Percentiles rank a stretch among this genome's conserved stretches.
phyloP scores from a whole-genome alignment of 1,140 invertebrate species.

The Meloidogyne exigua region DNA sequence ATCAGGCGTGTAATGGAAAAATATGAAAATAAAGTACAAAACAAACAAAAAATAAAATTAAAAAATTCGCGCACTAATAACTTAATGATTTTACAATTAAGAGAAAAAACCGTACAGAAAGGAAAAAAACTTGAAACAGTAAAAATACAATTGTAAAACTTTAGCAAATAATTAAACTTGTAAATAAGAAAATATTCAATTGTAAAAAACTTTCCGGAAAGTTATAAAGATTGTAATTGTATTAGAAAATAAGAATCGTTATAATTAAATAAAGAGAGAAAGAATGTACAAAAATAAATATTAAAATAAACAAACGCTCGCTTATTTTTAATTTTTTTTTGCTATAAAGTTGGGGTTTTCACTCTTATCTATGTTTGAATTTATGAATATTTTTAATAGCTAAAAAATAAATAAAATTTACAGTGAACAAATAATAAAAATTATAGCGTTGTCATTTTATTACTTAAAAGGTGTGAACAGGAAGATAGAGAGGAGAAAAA shows the following conservation, averaged over 20 bases:
- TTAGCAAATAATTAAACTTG: too few species aligned
- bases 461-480: neutral
- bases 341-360: neutral
- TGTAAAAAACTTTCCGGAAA: too few species aligned
- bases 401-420: neutral
- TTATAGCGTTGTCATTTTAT: neutral
- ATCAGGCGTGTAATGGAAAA: slow-evolving; percentile 9
- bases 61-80: neutral
- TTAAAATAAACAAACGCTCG: neutral
- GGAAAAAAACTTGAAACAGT: too few species aligned
- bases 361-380: neutral
- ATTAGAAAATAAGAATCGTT: too few species aligned
- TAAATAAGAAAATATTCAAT: too few species aligned
- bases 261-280: too few species aligned
- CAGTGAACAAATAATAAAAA: slow-evolving; percentile 1
- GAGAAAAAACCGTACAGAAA: too few species aligned
- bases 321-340: neutral
- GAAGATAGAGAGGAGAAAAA: neutral
- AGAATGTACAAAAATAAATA: too few species aligned
- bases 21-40: neutral
- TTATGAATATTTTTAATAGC: neutral
- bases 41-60: slow-evolving; percentile 2
- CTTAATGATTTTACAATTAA: too few species aligned
- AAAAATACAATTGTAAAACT: neutral
- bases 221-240: too few species aligned